Conservation (phyloP, 2,797 vertebrate species). For the Pseudomugil tenellus region DNA sequence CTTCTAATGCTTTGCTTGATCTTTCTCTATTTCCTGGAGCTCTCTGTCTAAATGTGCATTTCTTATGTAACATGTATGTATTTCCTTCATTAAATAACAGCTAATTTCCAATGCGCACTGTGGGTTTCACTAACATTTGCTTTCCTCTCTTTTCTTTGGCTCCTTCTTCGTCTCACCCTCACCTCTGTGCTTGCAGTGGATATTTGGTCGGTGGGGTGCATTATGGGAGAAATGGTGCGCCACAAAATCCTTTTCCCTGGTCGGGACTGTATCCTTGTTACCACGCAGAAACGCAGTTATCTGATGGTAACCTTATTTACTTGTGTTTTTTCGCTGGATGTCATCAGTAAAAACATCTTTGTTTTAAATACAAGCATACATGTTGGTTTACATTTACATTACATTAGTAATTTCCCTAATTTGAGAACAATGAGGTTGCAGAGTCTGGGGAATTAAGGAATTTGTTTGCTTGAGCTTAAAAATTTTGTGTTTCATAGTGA, state of each 20-base stretch:
- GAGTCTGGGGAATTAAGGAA: not conserved
- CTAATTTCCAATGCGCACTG: conserved; percentile 43
- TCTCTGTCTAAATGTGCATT: conserved; percentile 32
- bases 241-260: conserved; percentile 93
- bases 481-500: conserved; percentile 4
- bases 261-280: conserved; percentile 90
- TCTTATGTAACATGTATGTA: conserved; percentile 51
- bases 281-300: conserved; percentile 17
- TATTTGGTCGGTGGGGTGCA: conserved; percentile 94
- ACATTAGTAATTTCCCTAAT: not conserved
- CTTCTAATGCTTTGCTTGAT: conserved; percentile 33
- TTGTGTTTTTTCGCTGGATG: conserved; percentile 5
- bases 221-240: conserved; percentile 95
- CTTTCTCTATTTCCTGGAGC: conserved; percentile 15
- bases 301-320: conserved; percentile 36
- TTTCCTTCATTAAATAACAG: conserved; percentile 52
- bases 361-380: not conserved
- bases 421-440: not conserved
- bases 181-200: conserved; percentile 90
- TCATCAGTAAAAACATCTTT: not conserved
- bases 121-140: conserved; percentile 66
- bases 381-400: not conserved
- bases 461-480: conserved; percentile 1
- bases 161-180: conserved; percentile 70
- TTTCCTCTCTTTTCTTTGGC: conserved; percentile 64